phyloP scores from a whole-genome alignment of 2,797 vertebrate genomes.

The Melanogrammus aeglefinus region DNA sequence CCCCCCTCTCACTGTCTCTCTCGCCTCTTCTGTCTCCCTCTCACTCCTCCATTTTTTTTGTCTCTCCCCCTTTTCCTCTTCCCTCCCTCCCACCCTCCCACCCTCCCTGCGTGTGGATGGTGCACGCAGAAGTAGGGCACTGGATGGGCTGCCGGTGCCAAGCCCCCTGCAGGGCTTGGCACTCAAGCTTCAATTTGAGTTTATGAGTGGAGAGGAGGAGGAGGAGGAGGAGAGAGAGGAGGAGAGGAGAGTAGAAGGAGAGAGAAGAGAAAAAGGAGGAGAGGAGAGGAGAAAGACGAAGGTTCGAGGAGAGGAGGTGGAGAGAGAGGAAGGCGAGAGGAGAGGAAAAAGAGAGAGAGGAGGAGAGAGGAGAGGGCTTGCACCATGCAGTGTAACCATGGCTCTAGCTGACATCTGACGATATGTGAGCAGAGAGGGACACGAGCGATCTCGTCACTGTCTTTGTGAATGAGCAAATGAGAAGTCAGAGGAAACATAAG shows the following conservation, averaged over 20 bases:
- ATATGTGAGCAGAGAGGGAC: constrained; percentile 21
- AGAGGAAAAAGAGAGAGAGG: not conserved
- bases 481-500: too few relatives aligned
- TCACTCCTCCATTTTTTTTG: too few relatives aligned
- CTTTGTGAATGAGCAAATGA: too few relatives aligned
- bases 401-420: constrained; percentile 33
- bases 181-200: constrained; percentile 45
- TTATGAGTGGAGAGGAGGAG: not conserved
- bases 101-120: not conserved
- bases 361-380: constrained; percentile 37
- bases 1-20: too few relatives aligned
- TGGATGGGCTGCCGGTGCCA: constrained; percentile 48
- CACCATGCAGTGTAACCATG: constrained; percentile 45
- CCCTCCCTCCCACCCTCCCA: not conserved
- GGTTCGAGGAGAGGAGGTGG: too few relatives aligned
- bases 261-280: too few relatives aligned
- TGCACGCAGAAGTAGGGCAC: constrained; percentile 60
- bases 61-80: not conserved
- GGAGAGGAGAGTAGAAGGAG: too few relatives aligned
- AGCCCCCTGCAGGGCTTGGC: constrained; percentile 38
- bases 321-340: too few relatives aligned
- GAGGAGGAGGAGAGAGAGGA: too few relatives aligned
- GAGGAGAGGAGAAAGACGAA: too few relatives aligned
- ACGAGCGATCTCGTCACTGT: not conserved
- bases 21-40: too few relatives aligned